A percentile compares a stretch with the other conserved stretches of the same genome.
Conservation (phyloP, 2,888 invertebrate species). For the Thumatha senex region DNA sequence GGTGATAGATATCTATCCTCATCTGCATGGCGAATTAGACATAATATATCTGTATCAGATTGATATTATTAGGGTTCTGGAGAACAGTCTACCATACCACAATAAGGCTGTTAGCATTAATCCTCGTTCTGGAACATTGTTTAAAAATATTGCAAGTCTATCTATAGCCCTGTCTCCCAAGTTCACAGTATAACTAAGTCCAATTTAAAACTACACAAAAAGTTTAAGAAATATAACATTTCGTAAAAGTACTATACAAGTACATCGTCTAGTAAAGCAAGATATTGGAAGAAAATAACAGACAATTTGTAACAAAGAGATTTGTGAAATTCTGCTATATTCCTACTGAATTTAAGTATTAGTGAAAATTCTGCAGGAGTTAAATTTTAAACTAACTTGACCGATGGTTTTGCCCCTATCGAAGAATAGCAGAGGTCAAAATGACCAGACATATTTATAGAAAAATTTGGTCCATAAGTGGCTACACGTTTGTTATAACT, state of each 20-base stretch:
- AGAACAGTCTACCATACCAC: too few relatives aligned
- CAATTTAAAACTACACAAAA: conserved; percentile 23
- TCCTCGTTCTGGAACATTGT: too few relatives aligned
- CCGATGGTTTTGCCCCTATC: conserved; percentile 2
- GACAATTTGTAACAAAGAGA: neutral
- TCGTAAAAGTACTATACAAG: neutral
- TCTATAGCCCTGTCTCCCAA: conserved; percentile 10
- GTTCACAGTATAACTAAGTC: conserved; percentile 10
- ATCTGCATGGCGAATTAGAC: too few relatives aligned
- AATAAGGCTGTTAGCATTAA: too few relatives aligned
- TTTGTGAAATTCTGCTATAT: conserved; percentile 1
- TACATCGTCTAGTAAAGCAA: neutral
- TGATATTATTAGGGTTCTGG: too few relatives aligned
- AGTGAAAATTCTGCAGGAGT: neutral
- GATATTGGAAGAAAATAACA: neutral
- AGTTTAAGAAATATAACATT: conserved; percentile 18
- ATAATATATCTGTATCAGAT: too few relatives aligned
- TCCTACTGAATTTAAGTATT: neutral
- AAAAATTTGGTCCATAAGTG: conserved; percentile 42
- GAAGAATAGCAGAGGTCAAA: conserved; percentile 13
- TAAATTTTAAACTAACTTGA: neutral
- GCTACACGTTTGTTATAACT: conserved; percentile 30
- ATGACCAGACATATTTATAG: conserved; percentile 27
- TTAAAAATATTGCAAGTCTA: neutral
- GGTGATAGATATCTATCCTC: too few relatives aligned